Conservation (phyloP, 1,140 invertebrate genomes). For the Heliconius congener region DNA sequence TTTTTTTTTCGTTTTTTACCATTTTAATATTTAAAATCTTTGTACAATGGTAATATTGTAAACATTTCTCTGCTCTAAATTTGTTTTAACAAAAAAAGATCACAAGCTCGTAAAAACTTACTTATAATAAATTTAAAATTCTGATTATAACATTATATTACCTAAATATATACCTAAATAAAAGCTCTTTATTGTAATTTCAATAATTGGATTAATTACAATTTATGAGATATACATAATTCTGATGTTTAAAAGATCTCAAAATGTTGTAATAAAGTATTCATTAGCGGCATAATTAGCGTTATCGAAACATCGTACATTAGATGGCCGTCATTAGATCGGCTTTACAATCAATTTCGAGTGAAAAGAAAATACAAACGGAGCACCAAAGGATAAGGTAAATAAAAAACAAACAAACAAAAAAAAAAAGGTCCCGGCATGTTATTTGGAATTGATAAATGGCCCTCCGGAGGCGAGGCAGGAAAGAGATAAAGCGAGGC, state of each 20-base stretch:
- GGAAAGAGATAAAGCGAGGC: conserved; percentile 63
- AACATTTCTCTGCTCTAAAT: too few relatives aligned
- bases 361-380: conserved; percentile 65
- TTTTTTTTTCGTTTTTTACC: too few relatives aligned
- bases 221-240: background rate
- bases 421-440: conserved; percentile 73
- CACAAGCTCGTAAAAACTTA: background rate
- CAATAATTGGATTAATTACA: background rate
- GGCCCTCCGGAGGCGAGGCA: conserved; percentile 68
- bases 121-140: background rate
- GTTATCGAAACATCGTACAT: conserved; percentile 69
- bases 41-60: too few relatives aligned
- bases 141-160: background rate
- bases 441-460: conserved; percentile 81
- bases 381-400: conserved; percentile 72
- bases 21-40: too few relatives aligned
- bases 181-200: background rate
- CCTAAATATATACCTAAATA: background rate
- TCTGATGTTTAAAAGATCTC: background rate
- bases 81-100: background rate
- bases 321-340: conserved; percentile 71
- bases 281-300: conserved; percentile 70
- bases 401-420: conserved; percentile 78
- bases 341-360: conserved; percentile 78
- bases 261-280: conserved; percentile 23